Evolutionary conservation across 2,113 vertebrate genomes (phyloP).

Genomic region (Phrynosoma platyrhinos): DNA sequence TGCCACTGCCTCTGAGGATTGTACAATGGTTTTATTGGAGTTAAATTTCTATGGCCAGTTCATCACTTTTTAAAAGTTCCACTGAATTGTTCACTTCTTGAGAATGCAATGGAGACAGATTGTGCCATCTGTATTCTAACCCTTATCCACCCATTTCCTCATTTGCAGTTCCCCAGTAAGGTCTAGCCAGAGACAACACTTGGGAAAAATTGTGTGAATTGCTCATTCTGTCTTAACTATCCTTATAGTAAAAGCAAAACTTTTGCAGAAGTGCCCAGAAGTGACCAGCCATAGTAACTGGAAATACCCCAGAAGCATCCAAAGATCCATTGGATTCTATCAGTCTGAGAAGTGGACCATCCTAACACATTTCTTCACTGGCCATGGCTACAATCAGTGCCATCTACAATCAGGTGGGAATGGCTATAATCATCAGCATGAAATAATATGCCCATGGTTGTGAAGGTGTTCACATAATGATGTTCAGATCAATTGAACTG

Average conservation of each 20-base stretch:
- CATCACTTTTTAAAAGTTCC: not conserved
- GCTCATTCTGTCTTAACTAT: not conserved
- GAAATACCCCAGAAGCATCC: not conserved
- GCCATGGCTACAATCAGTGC: too few relatives aligned
- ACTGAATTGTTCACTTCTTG: not conserved
- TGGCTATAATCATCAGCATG: not conserved
- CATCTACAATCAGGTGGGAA: not conserved
- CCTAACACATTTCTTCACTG: not conserved
- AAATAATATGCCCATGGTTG: not conserved
- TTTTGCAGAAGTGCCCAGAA: not conserved
- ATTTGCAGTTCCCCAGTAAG: not conserved
- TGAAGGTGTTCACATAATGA: not conserved
- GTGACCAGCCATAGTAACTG: not conserved
- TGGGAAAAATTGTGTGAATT: not conserved
- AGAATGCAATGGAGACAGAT: not conserved
- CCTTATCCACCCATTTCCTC: not conserved
- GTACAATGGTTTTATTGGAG: too few relatives aligned
- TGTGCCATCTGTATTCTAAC: not conserved
- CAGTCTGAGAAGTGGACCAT: not conserved
- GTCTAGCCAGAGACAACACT: not conserved
- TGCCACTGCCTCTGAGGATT: too few relatives aligned
- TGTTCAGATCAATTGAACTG: constrained; percentile 51
- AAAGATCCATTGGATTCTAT: too few relatives aligned
- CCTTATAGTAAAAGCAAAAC: not conserved
- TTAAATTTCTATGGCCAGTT: not conserved